A percentile compares a stretch with the other conserved stretches of the same genome.
Conservation (phyloP, 1,140 invertebrate species). For the Maconellicoccus hirsutus region DNA sequence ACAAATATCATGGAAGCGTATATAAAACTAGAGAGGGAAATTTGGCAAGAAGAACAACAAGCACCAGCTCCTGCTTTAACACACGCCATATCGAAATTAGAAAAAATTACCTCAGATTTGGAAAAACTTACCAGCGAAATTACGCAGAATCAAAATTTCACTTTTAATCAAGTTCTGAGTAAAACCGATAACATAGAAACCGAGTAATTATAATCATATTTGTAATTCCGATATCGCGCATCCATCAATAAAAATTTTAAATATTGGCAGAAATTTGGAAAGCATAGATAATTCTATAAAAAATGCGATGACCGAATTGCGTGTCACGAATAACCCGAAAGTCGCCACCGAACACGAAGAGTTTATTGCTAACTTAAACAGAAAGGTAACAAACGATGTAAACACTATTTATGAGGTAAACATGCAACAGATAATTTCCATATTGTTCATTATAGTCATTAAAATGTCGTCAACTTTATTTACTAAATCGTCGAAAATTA, state of each 20-base stretch:
- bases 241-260: not conserved
- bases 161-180: constrained; percentile 24
- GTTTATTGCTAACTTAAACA: constrained; percentile 32
- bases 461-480: constrained; percentile 28
- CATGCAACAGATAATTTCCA: not conserved
- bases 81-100: constrained; percentile 30
- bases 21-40: constrained; percentile 30
- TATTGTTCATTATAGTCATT: constrained; percentile 28
- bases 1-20: constrained; percentile 30
- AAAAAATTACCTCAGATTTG: constrained; percentile 28
- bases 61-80: constrained; percentile 31
- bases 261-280: constrained; percentile 27
- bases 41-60: constrained; percentile 31
- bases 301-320: constrained; percentile 29
- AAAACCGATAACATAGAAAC: constrained; percentile 23
- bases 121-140: constrained; percentile 26
- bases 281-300: constrained; percentile 30
- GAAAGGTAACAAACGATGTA: constrained; percentile 29
- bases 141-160: constrained; percentile 24
- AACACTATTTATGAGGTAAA: not conserved
- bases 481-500: constrained; percentile 31
- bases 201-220: constrained; percentile 13
- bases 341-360: constrained; percentile 32
- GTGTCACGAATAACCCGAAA: constrained; percentile 29
- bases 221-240: not conserved